A percentile compares a stretch with the other conserved stretches of the same genome.
Evolutionary conservation across 1,140 invertebrate species (phyloP).

Genomic region (Aphelenchoides avenae): DNA sequence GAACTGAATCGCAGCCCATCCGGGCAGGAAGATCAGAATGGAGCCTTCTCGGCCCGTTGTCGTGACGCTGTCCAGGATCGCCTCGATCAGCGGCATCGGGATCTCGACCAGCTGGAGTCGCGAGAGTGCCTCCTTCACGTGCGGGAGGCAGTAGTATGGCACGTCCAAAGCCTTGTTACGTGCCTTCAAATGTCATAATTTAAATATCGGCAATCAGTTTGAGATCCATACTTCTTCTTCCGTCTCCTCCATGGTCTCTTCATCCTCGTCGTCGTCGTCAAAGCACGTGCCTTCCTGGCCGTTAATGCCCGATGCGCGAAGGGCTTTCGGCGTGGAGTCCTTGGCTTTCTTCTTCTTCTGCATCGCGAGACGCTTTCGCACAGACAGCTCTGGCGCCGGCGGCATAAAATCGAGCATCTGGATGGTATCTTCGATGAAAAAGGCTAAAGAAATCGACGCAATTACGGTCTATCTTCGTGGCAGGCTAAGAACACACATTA

Average conservation of each 20-base stretch:
- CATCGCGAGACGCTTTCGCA: constrained; percentile 1
- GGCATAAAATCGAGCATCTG: constrained; percentile 47
- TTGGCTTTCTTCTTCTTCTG: constrained; percentile 30
- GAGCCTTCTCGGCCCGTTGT: constrained; percentile 66
- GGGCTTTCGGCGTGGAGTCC: neutral
- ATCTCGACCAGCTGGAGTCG: constrained; percentile 51
- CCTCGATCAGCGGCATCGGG: constrained; percentile 52
- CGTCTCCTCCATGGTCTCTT: constrained; percentile 25
- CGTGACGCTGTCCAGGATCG: constrained; percentile 46
- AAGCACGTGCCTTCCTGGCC: no score
- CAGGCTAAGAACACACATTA: neutral
- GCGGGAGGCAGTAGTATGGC: constrained; percentile 13
- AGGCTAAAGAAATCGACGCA: constrained; percentile 32
- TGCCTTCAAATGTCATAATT: no score
- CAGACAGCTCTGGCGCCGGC: constrained; percentile 22
- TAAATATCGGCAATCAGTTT: no score
- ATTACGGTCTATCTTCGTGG: neutral
- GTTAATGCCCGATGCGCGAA: no score
- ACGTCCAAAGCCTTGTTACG: no score
- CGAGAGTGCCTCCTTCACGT: constrained; percentile 35
- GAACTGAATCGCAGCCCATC: constrained; percentile 82
- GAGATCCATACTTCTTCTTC: constrained; percentile 22
- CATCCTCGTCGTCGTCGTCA: constrained; percentile 28
- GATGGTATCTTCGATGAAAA: constrained; percentile 52
- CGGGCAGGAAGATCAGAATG: constrained; percentile 83